Evolutionary conservation across 1,140 invertebrate genomes (phyloP), one percentile per base, ranked within the genome.

Genomic region (Yoshiicerus persimilis): DNA sequence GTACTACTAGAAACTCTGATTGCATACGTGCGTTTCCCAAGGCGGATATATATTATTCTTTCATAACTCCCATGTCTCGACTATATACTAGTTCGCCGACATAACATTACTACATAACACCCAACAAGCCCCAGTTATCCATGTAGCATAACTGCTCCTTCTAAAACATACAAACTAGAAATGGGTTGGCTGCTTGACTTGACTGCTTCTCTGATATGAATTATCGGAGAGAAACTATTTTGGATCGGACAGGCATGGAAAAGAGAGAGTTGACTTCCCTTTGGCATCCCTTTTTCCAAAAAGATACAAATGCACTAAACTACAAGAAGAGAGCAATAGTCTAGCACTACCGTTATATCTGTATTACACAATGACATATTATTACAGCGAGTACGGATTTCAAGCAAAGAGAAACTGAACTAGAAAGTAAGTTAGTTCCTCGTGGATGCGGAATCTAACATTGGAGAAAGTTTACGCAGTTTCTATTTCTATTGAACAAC

Each of bases 141-240:
- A n/a, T n/a, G n/a, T n/a, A 34, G 6, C 13, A 34, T 20, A 38
- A 36, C 75, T 80, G n/a, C n/a, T 80, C 75, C n/a, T 38, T 80
- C 75, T 5, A 80, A 80, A 80, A 80, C 75, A 80, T 80, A 80
- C 75, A 80, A 80, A 80, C 75, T 80, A n/a, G 34, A 80, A 80
- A 80, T 80, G 75, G 75, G 34, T 23, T 80, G 30, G 13, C 75
- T 70, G 34, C 27, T 10, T 80, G 75, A 16, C 32, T 32, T 80
- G 75, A 80, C 75, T 80, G 30, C 30, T 36, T 80, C 75, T 80
- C 4, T 80, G 34, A 80, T 80, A 80, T 80, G 75, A 80, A 80
- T 80, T 80, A 80, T 80, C 75, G 75, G 32, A 80, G 32, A 36
- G 75, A 80, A 80, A 80, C 34, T 80, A 23, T 36, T 80, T 80